A percentile compares a stretch with the other conserved stretches of the same genome.
phyloP scores from a whole-genome alignment of 2,797 vertebrate genomes.

The Neomorphus geoffroyi region DNA sequence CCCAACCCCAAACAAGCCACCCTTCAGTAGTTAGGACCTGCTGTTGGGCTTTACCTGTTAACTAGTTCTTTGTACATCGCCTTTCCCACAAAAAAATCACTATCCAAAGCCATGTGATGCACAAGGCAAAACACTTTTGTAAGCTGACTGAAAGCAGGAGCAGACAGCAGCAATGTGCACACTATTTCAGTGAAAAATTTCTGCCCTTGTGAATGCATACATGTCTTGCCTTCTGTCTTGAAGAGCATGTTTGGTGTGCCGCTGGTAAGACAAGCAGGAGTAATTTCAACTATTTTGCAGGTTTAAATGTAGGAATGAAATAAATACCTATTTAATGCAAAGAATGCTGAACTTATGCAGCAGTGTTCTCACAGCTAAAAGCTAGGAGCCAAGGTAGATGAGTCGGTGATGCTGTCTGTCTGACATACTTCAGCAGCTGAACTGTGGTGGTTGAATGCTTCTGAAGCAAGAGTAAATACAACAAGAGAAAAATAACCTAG shows the following conservation, averaged over 20 bases:
- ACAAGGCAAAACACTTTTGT: not conserved
- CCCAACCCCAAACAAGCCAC: accelerated
- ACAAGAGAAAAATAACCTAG: not conserved
- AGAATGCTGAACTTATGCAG: not conserved
- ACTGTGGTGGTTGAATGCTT: not conserved
- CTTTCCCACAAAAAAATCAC: not conserved
- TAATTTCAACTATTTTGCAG: not conserved
- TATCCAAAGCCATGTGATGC: no score
- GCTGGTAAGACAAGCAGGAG: not conserved
- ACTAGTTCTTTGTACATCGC: not conserved
- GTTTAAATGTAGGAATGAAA: not conserved
- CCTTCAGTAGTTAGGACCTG: not conserved
- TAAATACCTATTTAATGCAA: not conserved
- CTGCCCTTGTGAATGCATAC: not conserved
- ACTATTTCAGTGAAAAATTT: not conserved
- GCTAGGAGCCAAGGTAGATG: not conserved
- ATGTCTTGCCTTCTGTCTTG: not conserved
- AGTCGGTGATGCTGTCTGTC: not conserved
- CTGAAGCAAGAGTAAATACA: not conserved
- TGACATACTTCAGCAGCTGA: not conserved
- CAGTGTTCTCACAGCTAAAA: not conserved
- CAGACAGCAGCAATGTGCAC: not conserved
- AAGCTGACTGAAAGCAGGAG: not conserved
- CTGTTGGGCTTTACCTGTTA: not conserved
- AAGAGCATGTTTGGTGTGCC: not conserved